These are phyloP conservation scores for Halictus ligatus DNA, from an alignment of 2,888 invertebrate species.

Conservation along the genomic window DNA sequence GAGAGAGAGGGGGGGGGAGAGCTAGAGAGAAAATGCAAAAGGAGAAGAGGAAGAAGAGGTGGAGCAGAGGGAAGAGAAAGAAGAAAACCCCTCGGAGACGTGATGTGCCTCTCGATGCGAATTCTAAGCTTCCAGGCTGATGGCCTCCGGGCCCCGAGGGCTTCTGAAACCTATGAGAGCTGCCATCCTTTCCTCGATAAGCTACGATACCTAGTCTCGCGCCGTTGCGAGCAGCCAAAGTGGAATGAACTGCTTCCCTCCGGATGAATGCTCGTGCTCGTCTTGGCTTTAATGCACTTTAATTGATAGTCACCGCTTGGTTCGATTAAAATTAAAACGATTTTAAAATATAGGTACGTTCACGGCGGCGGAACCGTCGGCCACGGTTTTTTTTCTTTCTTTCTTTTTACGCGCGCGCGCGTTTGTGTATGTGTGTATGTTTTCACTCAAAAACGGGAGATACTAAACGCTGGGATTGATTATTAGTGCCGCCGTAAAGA, in stretches of 20 bases:
- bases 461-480: not conserved
- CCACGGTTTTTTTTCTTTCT: too few relatives aligned
- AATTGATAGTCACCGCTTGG: constrained; percentile 45
- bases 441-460: not conserved
- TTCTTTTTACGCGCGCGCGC: not conserved
- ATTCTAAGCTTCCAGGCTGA: constrained; percentile 75
- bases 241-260: constrained; percentile 53
- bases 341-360: constrained; percentile 38
- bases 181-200: constrained; percentile 59
- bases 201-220: constrained; percentile 35
- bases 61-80: constrained; percentile 36
- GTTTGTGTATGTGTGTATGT: not conserved
- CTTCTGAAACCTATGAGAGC: constrained; percentile 77
- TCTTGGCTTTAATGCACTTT: constrained; percentile 50
- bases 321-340: constrained; percentile 53
- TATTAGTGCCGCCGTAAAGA: not conserved
- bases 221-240: constrained; percentile 13
- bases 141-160: constrained; percentile 72
- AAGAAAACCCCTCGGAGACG: constrained; percentile 70
- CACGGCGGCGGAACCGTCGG: not conserved
- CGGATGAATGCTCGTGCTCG: constrained; percentile 49
- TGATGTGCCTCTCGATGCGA: constrained; percentile 76
- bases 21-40: constrained; percentile 30
- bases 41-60: constrained; percentile 39
- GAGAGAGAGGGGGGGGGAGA: constrained; percentile 24